Base-by-base conservation (phyloP, 2,113 vertebrate genomes). In the Stigmatopora nigra region DNA sequence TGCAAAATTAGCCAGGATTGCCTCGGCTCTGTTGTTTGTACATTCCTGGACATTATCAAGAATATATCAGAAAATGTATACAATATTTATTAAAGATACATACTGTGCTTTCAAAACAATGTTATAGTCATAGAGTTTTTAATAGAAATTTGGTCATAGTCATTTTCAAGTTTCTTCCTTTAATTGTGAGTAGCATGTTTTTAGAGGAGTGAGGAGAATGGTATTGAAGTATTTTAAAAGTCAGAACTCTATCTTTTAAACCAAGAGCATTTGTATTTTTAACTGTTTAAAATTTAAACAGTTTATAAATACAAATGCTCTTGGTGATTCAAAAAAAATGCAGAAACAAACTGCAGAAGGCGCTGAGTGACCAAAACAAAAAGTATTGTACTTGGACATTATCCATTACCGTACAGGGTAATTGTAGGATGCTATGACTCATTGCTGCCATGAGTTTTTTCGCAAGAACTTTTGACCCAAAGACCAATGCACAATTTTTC, bases 141-240 rank as follows among this genome's bases (percentile, higher is more conserved):
- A 31, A 31, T 31, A 31, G 25, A 31, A 31, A 31, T 31, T 31
- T 31, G 25, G 25, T 31, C 25, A 31, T 31, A 31, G 67, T 68
- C 76, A 81, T 79, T 72, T 61, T 64, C 65, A 45, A 36, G 55
- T 75, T 79, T 79, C 61, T 56, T 82, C 63, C 65, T 58, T 72
- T 38, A 65, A 67, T 65, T 61, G 17, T 31, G 25, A 51, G 60
- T 63, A 16, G 3, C 45, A 55, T 48, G 25, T 46, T 19, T 44
- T 11, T 20, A 61, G 12, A 64, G 19, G 7, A 8, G 16, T 52
- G 35, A 17, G 17, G 13, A 16, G 69, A 19, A 58, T 6, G 25
- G 25, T 31, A 3, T 31, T 31, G 25, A 31, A 31, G 25, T 31
- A 31, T 31, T 31, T 31, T 31, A 31, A 31, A 31, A 31, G 25